Evolutionary conservation across 1,140 invertebrate genomes (phyloP).

Genomic region (Drosophila chauvacae): DNA sequence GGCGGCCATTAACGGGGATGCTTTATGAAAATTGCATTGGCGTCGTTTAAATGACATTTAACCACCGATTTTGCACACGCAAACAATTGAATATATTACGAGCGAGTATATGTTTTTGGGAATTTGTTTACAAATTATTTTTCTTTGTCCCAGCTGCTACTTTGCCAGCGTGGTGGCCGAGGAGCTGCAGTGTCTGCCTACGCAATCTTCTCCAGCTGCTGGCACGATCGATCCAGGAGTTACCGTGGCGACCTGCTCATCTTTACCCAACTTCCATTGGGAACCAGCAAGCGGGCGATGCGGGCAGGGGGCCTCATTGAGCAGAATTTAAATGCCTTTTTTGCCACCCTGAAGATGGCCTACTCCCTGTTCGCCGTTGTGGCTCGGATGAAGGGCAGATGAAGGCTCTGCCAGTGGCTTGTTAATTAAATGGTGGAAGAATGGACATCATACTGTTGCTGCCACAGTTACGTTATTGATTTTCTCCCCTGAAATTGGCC

Average conservation of each 20-base stretch:
- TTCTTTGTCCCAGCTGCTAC: constrained; percentile 56
- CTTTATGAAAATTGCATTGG: constrained; percentile 66
- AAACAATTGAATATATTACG: not conserved
- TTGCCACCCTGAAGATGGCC: constrained; percentile 68
- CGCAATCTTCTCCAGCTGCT: constrained; percentile 69
- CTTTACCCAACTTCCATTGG: constrained; percentile 57
- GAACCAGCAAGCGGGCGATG: constrained; percentile 18
- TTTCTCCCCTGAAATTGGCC: constrained; percentile 25
- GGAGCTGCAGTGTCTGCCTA: constrained; percentile 49
- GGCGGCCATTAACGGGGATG: constrained; percentile 39
- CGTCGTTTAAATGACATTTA: constrained; percentile 67
- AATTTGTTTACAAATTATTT: too few relatives aligned
- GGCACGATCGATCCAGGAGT: constrained; percentile 41
- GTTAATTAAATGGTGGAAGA: constrained; percentile 51
- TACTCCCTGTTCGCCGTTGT: constrained; percentile 72
- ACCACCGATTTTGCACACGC: constrained; percentile 14
- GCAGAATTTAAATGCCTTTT: constrained; percentile 66
- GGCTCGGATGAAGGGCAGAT: constrained; percentile 23
- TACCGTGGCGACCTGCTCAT: constrained; percentile 40
- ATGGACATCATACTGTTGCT: constrained; percentile 6
- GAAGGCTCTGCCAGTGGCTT: constrained; percentile 11
- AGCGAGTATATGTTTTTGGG: too few relatives aligned
- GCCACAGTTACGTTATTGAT: constrained; percentile 42
- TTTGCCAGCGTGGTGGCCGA: constrained; percentile 61
- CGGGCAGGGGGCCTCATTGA: constrained; percentile 60